phyloP scores from a whole-genome alignment of 1,140 invertebrate species.

The Lordiphosa clarofinis region DNA sequence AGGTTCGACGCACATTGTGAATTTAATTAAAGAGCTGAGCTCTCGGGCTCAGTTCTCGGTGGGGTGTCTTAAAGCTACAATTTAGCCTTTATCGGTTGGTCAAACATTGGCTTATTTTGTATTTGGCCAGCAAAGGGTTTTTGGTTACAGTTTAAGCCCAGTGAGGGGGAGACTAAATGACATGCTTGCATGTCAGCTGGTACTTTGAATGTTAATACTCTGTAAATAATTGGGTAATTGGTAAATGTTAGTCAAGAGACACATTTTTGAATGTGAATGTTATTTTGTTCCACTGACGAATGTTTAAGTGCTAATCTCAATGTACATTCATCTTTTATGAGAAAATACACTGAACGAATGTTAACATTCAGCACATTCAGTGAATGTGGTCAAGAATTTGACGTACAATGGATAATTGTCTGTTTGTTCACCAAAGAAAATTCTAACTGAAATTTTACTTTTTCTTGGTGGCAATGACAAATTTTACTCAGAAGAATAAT shows the following conservation, averaged over 20 bases:
- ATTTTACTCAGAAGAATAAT: no score
- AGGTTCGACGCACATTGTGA: slow-evolving; percentile 51
- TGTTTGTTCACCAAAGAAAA: no score
- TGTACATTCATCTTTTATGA: no score
- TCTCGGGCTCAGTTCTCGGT: background rate
- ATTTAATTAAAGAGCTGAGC: slow-evolving; percentile 71
- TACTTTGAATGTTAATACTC: slow-evolving; percentile 36
- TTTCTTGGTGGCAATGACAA: no score
- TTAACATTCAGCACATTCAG: no score
- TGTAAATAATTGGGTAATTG: slow-evolving; percentile 4
- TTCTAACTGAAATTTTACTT: no score
- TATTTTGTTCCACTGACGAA: no score
- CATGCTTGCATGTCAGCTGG: slow-evolving; percentile 56
- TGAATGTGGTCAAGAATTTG: no score
- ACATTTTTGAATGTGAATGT: no score
- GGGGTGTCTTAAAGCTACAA: slow-evolving; percentile 35
- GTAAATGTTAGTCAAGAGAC: background rate
- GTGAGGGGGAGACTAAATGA: slow-evolving; percentile 45
- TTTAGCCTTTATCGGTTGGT: slow-evolving; percentile 35
- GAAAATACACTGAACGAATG: no score
- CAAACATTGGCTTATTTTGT: slow-evolving; percentile 44
- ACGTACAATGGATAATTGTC: no score
- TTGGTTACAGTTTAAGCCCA: slow-evolving; percentile 43
- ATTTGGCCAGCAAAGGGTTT: slow-evolving; percentile 50
- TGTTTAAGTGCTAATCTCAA: no score